A percentile compares a stretch with the other conserved stretches of the same genome.
phyloP scores from a whole-genome alignment of 2,888 invertebrate genomes.

The Hirtodrosophila duncani region DNA sequence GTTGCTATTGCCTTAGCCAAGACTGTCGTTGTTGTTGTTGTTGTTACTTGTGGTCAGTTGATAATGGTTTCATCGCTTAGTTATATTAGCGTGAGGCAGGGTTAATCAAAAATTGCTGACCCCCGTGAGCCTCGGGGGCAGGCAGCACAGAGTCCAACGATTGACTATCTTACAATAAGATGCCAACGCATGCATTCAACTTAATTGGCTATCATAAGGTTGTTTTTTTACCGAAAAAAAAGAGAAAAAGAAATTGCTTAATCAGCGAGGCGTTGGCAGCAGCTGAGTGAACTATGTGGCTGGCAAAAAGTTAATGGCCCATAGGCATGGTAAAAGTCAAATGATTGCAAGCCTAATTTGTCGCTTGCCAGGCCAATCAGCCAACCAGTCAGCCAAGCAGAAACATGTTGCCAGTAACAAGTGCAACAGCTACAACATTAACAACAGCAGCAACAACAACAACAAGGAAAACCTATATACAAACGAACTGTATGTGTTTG shows the following conservation, averaged over 20 bases:
- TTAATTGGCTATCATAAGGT: constrained; percentile 65
- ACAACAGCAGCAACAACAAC: constrained; percentile 5
- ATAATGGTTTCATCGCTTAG: constrained; percentile 58
- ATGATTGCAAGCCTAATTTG: constrained; percentile 63
- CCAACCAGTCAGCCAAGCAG: constrained; percentile 48
- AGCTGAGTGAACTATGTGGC: constrained; percentile 41
- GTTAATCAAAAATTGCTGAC: constrained; percentile 75
- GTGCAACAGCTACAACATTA: constrained; percentile 40
- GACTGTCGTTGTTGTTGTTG: constrained; percentile 24
- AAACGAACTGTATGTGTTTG: constrained; percentile 33
- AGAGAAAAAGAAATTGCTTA: constrained; percentile 51
- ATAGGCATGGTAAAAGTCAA: constrained; percentile 63
- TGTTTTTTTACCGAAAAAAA: constrained; percentile 23
- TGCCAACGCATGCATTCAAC: constrained; percentile 50
- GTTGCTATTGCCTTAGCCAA: constrained; percentile 32
- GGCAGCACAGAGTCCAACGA: constrained; percentile 17
- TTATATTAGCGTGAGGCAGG: constrained; percentile 58
- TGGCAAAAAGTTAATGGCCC: constrained; percentile 54
- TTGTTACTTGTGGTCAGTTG: constrained; percentile 28
- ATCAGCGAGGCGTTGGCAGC: constrained; percentile 58
- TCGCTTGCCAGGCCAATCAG: constrained; percentile 66
- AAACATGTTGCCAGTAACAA: constrained; percentile 57
- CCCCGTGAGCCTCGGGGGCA: no score
- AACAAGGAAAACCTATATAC: constrained; percentile 4
- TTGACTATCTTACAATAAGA: constrained; percentile 34